Evolutionary conservation across 2,797 vertebrate species (phyloP).

Genomic region (Distichodus sexfasciatus): DNA sequence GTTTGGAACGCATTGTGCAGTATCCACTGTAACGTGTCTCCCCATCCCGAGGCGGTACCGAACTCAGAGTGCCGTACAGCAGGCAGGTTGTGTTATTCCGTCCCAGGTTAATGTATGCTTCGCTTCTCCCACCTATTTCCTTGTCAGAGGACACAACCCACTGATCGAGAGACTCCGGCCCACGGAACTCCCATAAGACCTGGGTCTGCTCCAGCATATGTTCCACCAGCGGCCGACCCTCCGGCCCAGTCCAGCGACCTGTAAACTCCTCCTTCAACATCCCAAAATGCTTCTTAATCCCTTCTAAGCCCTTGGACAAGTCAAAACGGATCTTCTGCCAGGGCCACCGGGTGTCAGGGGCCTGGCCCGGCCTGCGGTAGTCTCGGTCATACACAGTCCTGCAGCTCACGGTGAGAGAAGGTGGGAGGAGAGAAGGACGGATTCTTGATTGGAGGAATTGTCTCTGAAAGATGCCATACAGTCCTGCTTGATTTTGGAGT

Average conservation of each 20-base stretch:
- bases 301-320: conserved; percentile 76
- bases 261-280: conserved; percentile 76
- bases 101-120: conserved; percentile 77
- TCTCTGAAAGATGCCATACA: conserved; percentile 47
- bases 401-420: conserved; percentile 31
- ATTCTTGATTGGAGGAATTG: conserved; percentile 26
- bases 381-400: conserved; percentile 52
- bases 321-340: conserved; percentile 74
- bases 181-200: conserved; percentile 87
- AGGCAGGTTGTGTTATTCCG: conserved; percentile 82
- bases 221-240: conserved; percentile 68
- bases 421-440: conserved; percentile 21
- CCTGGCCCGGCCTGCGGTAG: conserved; percentile 80
- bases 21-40: conserved; percentile 91
- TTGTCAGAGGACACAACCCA: conserved; percentile 87
- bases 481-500: conserved; percentile 42
- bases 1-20: conserved; percentile 81
- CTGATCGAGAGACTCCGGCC: conserved; percentile 79
- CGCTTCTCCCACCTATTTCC: conserved; percentile 89
- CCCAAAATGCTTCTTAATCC: conserved; percentile 75
- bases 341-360: conserved; percentile 62
- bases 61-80: conserved; percentile 82
- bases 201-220: conserved; percentile 82
- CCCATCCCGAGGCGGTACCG: conserved; percentile 80
- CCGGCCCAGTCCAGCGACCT: conserved; percentile 69